These are phyloP conservation scores for Seira musarum DNA, from an alignment of 2,888 invertebrate species.

Conservation along the genomic window DNA sequence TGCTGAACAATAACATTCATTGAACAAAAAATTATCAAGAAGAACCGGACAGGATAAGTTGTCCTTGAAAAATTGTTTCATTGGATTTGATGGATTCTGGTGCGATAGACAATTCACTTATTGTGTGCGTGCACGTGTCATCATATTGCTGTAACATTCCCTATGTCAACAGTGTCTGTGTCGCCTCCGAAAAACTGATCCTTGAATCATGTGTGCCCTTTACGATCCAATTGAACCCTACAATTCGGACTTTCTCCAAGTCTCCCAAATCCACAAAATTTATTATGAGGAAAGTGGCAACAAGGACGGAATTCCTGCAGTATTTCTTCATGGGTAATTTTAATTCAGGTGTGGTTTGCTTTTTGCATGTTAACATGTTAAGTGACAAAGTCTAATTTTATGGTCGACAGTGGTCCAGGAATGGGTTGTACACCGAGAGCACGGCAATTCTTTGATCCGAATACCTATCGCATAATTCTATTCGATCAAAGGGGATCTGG, in stretches of 20 bases:
- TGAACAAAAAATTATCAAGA: too few species aligned
- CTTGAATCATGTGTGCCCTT: constrained; percentile 10
- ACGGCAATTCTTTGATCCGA: constrained; percentile 58
- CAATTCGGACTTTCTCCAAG: constrained; percentile 41
- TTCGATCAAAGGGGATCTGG: constrained; percentile 60
- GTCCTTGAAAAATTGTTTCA: too few species aligned
- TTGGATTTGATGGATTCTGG: too few species aligned
- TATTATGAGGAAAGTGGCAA: constrained; percentile 59
- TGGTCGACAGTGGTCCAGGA: constrained; percentile 53
- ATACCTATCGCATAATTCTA: constrained; percentile 46
- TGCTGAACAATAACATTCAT: too few species aligned
- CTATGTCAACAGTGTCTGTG: too few species aligned
- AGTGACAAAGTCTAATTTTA: not conserved
- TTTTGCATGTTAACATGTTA: too few species aligned
- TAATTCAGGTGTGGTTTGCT: not conserved
- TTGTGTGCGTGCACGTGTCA: too few species aligned
- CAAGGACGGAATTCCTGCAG: constrained; percentile 45
- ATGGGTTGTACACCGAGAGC: constrained; percentile 47
- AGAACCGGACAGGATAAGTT: too few species aligned
- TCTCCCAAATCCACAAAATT: constrained; percentile 50
- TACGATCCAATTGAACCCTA: constrained; percentile 56
- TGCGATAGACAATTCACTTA: too few species aligned
- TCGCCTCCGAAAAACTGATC: too few species aligned
- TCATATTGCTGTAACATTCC: too few species aligned
- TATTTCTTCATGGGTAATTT: constrained; percentile 57